Percentiles rank a stretch among this genome's conserved stretches.
These are phyloP conservation scores for Pilophorus perplexus DNA, from an alignment of 2,888 invertebrate genomes.

Conservation along the genomic window DNA sequence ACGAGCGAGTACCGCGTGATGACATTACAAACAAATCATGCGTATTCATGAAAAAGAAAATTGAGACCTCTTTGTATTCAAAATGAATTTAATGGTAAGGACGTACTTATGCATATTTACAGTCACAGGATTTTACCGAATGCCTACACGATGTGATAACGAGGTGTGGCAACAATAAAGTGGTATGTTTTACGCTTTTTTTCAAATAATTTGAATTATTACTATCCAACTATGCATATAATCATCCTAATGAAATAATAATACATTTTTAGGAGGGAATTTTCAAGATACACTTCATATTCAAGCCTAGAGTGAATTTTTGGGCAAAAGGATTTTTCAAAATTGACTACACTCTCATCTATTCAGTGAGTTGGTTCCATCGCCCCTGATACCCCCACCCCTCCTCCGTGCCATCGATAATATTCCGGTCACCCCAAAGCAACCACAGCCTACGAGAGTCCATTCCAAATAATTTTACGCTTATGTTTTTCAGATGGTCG, in stretches of 20 bases:
- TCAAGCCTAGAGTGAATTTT: not conserved
- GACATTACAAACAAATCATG: too few relatives aligned
- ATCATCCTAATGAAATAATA: too few relatives aligned
- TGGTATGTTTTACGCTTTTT: too few relatives aligned
- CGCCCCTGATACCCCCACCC: not conserved
- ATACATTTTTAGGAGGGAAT: not conserved
- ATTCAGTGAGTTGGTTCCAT: not conserved
- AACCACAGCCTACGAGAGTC: not conserved
- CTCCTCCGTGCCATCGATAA: not conserved
- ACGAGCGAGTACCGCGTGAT: too few relatives aligned
- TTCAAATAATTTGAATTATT: too few relatives aligned
- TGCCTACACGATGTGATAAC: not conserved
- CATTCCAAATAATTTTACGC: not conserved
- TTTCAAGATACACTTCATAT: not conserved
- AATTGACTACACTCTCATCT: not conserved
- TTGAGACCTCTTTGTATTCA: too few relatives aligned
- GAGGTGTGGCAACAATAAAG: not conserved
- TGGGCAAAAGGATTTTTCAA: conserved; percentile 3
- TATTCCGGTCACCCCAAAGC: not conserved
- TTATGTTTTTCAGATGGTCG: conserved; percentile 10
- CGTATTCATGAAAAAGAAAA: too few relatives aligned
- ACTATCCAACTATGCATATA: too few relatives aligned
- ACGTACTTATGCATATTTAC: too few relatives aligned
- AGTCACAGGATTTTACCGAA: not conserved
- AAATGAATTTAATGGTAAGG: too few relatives aligned